Evolutionary conservation across 2,797 vertebrate species (phyloP), one percentile per base, ranked within the genome.

Genomic region (Alca torda): DNA sequence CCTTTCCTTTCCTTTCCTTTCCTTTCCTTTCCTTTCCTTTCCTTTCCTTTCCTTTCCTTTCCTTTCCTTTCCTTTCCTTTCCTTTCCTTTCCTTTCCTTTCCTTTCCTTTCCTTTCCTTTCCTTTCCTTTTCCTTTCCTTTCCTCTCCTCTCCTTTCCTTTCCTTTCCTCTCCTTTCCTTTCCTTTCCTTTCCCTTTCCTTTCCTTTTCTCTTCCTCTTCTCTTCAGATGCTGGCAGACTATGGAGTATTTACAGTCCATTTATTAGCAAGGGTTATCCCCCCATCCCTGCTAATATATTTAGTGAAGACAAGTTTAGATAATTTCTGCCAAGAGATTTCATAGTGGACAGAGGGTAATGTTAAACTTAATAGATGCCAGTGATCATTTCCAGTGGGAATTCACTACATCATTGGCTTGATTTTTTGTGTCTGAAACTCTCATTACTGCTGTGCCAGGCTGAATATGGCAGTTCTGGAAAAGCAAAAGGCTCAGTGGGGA

Each of bases 381-480:
- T 61, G 79, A 93, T 91, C 9, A 65, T 77, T 93, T 93, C 92
- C 90, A 69, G 33, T n/a, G 85, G 88, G 93, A 88, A 88, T 95
- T 85, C 81, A 68, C 61, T 84, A 65, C 61, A 59, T 41, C n/a
- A 41, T 10, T 94, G 88, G 76, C 90, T 95, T 84, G 80, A 84
- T 91, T 95, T 84, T 93, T 37, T 93, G 68, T 90, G 94, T 88
- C 80, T 81, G 79, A 94, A 82, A 69, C 51, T 90, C 79, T 88
- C 46, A 50, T 75, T 96, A 84, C 37, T 75, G 80, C 85, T 78
- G 61, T 25, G 30, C 80, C 88, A 95, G 83, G 69, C 61, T 90
- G 65, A 46, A 75, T 88, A 59, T 69, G 83, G 83, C 80, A 91
- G 80, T 31, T 84, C 51, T 75, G 80, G 80, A 91, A 90, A 90